Evolutionary conservation across 92 coral and sea anemone genomes (phyloP).

Genomic region (Porites lobata): DNA sequence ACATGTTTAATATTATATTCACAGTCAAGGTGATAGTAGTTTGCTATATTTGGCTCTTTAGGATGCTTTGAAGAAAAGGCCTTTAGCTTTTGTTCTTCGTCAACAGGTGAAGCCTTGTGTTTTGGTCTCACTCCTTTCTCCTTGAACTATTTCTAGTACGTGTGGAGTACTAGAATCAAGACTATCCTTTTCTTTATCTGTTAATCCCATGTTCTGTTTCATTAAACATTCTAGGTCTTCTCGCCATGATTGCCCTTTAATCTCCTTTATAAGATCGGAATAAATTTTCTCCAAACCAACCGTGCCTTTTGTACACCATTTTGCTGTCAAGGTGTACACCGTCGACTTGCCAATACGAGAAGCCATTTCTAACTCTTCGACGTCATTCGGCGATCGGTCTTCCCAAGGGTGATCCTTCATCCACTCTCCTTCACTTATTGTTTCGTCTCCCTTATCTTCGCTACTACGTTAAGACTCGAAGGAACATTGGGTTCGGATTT

Average conservation of each 20-base stretch:
- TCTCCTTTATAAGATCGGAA: neutral
- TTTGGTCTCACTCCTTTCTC: neutral
- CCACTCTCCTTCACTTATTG: conserved; percentile 5
- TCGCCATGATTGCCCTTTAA: neutral
- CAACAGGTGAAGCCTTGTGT: neutral
- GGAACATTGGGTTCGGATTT: neutral
- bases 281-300: neutral
- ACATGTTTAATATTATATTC: neutral
- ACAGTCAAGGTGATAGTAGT: neutral
- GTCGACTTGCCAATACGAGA: neutral
- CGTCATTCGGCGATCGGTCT: neutral
- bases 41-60: neutral
- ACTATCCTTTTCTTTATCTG: no score
- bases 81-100: neutral
- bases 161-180: neutral
- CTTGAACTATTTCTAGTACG: neutral
- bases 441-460: neutral
- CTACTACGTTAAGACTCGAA: neutral
- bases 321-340: neutral
- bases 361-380: neutral
- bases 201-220: no score
- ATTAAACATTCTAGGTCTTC: neutral
- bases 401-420: neutral
- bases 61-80: neutral
- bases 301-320: neutral